A percentile compares a stretch with the other conserved stretches of the same genome.
phyloP scores from a whole-genome alignment of 2,888 invertebrate genomes.

The Endotricha flammealis region DNA sequence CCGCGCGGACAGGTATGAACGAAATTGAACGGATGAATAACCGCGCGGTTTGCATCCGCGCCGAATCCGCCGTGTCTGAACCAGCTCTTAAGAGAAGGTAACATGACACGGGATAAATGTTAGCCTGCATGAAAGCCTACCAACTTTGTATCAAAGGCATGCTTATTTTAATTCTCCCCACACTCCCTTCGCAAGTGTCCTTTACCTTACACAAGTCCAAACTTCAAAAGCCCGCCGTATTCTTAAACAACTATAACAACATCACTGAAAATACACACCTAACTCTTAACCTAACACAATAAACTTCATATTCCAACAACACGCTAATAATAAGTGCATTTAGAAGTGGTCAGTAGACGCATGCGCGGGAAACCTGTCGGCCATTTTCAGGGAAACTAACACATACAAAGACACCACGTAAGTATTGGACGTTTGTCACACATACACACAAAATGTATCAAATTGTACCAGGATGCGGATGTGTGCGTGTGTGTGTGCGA shows the following conservation, averaged over 20 bases:
- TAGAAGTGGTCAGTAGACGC: constrained; percentile 37
- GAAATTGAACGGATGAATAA: too few species aligned
- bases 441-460: constrained; percentile 39
- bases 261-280: background rate
- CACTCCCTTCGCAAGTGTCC: constrained; percentile 45
- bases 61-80: too few species aligned
- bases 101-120: too few species aligned
- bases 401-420: constrained; percentile 27
- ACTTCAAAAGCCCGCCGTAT: constrained; percentile 64
- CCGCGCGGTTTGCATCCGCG: too few species aligned
- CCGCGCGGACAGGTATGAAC: too few species aligned
- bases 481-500: constrained; percentile 26
- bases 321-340: background rate
- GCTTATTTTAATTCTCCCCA: constrained; percentile 35
- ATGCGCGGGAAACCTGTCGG: constrained; percentile 54
- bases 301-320: constrained; percentile 20
- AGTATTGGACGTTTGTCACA: constrained; percentile 18
- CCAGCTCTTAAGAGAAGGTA: too few species aligned
- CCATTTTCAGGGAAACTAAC: constrained; percentile 66
- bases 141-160: constrained; percentile 15
- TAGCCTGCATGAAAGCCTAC: too few species aligned
- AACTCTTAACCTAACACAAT: constrained; percentile 7
- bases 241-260: constrained; percentile 24
- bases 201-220: constrained; percentile 66
- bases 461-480: constrained; percentile 38